Evolutionary conservation across 2,113 vertebrate genomes (phyloP).

Genomic region (Choloepus hoffmanni): DNA sequence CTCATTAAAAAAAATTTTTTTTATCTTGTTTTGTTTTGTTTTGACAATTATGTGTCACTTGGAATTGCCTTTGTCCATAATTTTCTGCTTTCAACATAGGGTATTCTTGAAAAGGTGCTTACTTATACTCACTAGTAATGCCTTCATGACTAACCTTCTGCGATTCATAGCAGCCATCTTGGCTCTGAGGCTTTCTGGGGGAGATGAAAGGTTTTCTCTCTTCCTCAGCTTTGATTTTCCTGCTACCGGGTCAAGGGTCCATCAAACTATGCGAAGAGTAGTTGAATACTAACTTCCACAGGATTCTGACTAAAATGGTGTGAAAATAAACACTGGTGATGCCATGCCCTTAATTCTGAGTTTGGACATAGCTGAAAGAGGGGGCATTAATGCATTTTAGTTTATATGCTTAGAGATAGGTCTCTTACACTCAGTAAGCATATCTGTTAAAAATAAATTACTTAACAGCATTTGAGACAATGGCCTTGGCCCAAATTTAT

Average conservation of each 20-base stretch:
- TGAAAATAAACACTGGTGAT: slow-evolving; percentile 46
- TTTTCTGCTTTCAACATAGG: neutral
- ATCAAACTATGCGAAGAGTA: neutral
- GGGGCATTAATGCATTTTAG: neutral
- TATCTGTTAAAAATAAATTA: slow-evolving; percentile 5
- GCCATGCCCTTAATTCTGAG: slow-evolving; percentile 5
- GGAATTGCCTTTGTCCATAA: neutral
- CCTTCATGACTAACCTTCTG: neutral
- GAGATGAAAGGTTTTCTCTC: neutral
- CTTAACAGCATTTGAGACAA: neutral
- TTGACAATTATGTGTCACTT: neutral
- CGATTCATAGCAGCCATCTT: slow-evolving; percentile 3
- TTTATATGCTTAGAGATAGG: neutral
- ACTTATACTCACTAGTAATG: neutral
- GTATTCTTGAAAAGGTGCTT: slow-evolving; percentile 12
- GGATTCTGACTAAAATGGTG: neutral
- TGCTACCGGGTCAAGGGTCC: neutral
- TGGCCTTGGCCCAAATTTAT: slow-evolving; percentile 3
- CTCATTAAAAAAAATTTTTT: neutral
- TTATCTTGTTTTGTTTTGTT: neutral
- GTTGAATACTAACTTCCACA: neutral
- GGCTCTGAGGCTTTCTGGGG: neutral
- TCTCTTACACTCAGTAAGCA: neutral
- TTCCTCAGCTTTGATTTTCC: slow-evolving; percentile 21
- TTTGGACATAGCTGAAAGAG: neutral